Conservation (phyloP, 2,888 invertebrate genomes). For the Aspidiotus rigidus region DNA sequence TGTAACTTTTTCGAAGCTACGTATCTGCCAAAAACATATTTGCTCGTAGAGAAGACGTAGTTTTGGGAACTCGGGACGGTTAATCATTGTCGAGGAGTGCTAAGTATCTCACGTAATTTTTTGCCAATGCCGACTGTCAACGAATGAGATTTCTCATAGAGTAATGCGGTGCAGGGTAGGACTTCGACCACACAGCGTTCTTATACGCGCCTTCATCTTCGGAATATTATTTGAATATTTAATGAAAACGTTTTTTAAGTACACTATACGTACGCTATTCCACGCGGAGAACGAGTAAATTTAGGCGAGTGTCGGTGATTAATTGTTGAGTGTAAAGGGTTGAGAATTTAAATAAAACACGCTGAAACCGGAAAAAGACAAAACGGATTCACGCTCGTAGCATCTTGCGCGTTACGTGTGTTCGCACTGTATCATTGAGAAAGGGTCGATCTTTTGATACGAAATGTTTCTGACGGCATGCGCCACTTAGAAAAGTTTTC, state of each 20-base stretch:
- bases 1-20: too few relatives aligned
- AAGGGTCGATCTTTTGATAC: conserved; percentile 11
- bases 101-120: too few relatives aligned
- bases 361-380: conserved; percentile 23
- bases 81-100: too few relatives aligned
- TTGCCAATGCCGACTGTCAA: too few relatives aligned
- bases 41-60: too few relatives aligned
- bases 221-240: conserved; percentile 27
- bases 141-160: too few relatives aligned
- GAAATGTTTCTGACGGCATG: conserved; percentile 32
- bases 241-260: conserved; percentile 20
- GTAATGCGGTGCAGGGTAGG: neutral
- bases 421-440: neutral
- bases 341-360: neutral
- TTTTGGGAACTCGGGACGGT: too few relatives aligned
- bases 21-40: too few relatives aligned
- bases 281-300: conserved; percentile 9
- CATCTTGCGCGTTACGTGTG: neutral
- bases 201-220: neutral
- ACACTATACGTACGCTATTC: too few relatives aligned
- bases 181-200: neutral
- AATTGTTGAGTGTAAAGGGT: conserved; percentile 25
- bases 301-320: conserved; percentile 32
- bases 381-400: conserved; percentile 14
- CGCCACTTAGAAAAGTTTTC: conserved; percentile 25